phyloP scores from a whole-genome alignment of 1,140 invertebrate genomes.

The Mycetomoellerius zeteki region DNA sequence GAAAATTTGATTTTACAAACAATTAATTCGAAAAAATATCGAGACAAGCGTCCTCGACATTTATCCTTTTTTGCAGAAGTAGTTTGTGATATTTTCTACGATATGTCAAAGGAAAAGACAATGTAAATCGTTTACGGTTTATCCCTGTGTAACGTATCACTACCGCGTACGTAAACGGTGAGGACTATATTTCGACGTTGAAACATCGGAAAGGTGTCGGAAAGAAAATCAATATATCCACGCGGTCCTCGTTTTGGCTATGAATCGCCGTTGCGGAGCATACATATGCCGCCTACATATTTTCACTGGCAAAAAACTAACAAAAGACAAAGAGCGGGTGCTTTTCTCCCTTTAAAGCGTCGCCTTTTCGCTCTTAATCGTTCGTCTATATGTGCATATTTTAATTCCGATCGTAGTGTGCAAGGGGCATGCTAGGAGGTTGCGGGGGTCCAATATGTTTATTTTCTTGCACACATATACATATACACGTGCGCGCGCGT shows the following conservation, averaged over 20 bases:
- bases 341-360: constrained; percentile 14
- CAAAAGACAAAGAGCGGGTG: background rate
- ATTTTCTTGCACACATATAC: background rate
- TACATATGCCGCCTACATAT: constrained; percentile 31
- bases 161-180: background rate
- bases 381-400: constrained; percentile 41
- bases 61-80: background rate
- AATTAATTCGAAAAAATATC: constrained; percentile 6
- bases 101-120: background rate
- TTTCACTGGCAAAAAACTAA: constrained; percentile 34
- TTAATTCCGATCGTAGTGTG: constrained; percentile 46
- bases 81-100: background rate
- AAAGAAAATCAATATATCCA: constrained; percentile 61
- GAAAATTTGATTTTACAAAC: background rate
- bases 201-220: constrained; percentile 18
- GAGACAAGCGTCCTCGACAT: background rate
- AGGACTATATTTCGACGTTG: constrained; percentile 41
- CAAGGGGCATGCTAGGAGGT: constrained; percentile 49
- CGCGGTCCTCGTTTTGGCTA: constrained; percentile 34
- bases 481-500: background rate
- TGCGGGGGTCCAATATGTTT: constrained; percentile 51
- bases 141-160: constrained; percentile 22
- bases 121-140: constrained; percentile 12
- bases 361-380: constrained; percentile 25
- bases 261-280: constrained; percentile 27